These are phyloP conservation scores for Conomelus anceps DNA, from an alignment of 2,888 invertebrate species.

Conservation along the genomic window DNA sequence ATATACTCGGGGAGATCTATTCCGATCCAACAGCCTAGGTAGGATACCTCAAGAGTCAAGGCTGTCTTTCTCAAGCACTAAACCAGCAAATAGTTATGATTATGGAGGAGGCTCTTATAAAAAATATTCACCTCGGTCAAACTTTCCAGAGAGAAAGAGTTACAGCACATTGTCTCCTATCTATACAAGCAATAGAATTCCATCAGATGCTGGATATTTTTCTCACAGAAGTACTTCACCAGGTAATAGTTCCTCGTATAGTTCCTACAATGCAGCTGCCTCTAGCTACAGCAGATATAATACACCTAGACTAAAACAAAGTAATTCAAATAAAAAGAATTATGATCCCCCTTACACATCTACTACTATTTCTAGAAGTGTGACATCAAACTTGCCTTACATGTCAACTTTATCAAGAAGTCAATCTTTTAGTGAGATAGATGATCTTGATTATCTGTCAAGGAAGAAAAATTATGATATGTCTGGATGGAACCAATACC, in stretches of 20 bases:
- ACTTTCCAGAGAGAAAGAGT: not conserved
- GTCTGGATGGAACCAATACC: not conserved
- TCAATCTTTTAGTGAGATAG: not conserved
- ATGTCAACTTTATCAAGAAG: not conserved
- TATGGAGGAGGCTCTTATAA: not conserved
- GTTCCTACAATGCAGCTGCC: not conserved
- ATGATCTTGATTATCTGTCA: constrained; percentile 1
- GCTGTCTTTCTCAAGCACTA: too few relatives aligned
- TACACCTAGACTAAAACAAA: not conserved
- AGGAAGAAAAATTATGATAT: not conserved
- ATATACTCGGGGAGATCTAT: not conserved
- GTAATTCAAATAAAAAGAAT: not conserved
- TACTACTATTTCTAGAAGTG: not conserved
- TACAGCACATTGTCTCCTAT: not conserved
- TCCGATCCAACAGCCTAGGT: not conserved
- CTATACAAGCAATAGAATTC: not conserved
- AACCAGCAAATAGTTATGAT: not conserved
- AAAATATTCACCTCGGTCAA: not conserved
- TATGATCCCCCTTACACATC: not conserved
- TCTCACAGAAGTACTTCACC: not conserved
- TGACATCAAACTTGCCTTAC: not conserved
- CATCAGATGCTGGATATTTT: not conserved
- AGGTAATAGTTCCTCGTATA: not conserved
- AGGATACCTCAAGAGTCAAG: not conserved
- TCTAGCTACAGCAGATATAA: not conserved